These are phyloP conservation scores for Myzus persicae DNA, from an alignment of 1,140 invertebrate species.

Conservation along the genomic window DNA sequence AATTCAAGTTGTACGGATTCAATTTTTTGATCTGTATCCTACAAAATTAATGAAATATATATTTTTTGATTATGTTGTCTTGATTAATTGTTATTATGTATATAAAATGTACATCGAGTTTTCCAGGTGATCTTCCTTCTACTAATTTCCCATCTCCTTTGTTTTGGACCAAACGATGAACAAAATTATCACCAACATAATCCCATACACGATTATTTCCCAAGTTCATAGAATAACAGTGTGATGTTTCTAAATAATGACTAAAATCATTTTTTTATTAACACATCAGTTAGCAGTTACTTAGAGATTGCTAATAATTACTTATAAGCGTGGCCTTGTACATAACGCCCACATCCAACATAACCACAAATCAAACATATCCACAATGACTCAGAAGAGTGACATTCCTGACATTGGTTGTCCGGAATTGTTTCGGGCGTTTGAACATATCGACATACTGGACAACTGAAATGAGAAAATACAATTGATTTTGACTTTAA, in stretches of 20 bases:
- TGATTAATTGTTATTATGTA: background rate
- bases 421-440: slow-evolving; percentile 88
- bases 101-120: slow-evolving; percentile 59
- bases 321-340: slow-evolving; percentile 76
- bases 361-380: slow-evolving; percentile 99
- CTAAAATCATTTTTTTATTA: slow-evolving; percentile 65
- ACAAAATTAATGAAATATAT: background rate
- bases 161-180: slow-evolving; percentile 94
- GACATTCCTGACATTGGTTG: slow-evolving; percentile 86
- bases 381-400: slow-evolving; percentile 86
- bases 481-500: background rate
- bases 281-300: background rate
- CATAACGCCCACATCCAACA: slow-evolving; percentile 92
- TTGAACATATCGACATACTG: slow-evolving; percentile 83
- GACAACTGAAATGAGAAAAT: slow-evolving; percentile 67
- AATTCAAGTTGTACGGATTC: slow-evolving; percentile 95
- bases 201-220: slow-evolving; percentile 98
- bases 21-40: slow-evolving; percentile 82
- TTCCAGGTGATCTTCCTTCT: slow-evolving; percentile 70
- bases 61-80: background rate
- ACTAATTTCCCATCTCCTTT: slow-evolving; percentile 98
- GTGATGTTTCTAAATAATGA: slow-evolving; percentile 94
- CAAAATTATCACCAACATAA: slow-evolving; percentile 96
- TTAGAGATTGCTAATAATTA: slow-evolving; percentile 63
- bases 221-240: slow-evolving; percentile 96